Evolutionary conservation across 1,140 invertebrate genomes (phyloP), one percentile per base, ranked within the genome.

Genomic region (Bacillus rossius): DNA sequence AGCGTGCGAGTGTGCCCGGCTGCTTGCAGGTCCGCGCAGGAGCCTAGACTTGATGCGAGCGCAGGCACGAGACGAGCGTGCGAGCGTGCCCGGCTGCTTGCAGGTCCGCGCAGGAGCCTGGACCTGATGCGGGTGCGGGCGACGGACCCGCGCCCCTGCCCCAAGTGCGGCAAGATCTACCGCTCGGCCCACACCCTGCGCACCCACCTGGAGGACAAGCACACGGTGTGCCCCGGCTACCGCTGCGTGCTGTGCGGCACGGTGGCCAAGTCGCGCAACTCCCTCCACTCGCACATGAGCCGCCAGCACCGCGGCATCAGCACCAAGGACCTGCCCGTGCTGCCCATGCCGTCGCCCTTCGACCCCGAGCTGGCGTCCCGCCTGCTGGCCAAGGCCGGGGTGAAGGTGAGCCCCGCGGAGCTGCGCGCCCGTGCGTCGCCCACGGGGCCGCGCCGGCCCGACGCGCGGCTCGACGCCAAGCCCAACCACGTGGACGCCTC

Each of bases 81-180:
- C n/a, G n/a, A n/a, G n/a, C n/a, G n/a, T n/a, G n/a, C n/a, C n/a
- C n/a, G n/a, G n/a, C 2, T 76, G 56, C 41, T 75, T 81, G 65
- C 80, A 83, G 85, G 86, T 50, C 81, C 84, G 41, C 80, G 88
- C 63, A 77, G 89, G 58, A 85, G 87, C 14, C 74, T 92, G 68
- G 91, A 94, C 65, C 83, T 92, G 80, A 82, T 88, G 72, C 79
- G 91, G 65, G 90, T 95, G 14, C 80, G 92, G 62, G 92, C 91
- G 0, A 95, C 91, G 14, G 92, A 95, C 77, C 91, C 91, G 0
- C 78, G 92, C 23, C 92, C 92, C 0, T 95, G 92, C 74, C 91
- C 91, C 8, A 92, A 94, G 71, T 94, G 92, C 71, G 91, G 91
- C 2, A 95, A 95, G 76, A 94, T 94, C 69, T 94, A 95, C 72